Evolutionary conservation across 2,113 vertebrate genomes (phyloP).

Genomic region (Channa argus): DNA sequence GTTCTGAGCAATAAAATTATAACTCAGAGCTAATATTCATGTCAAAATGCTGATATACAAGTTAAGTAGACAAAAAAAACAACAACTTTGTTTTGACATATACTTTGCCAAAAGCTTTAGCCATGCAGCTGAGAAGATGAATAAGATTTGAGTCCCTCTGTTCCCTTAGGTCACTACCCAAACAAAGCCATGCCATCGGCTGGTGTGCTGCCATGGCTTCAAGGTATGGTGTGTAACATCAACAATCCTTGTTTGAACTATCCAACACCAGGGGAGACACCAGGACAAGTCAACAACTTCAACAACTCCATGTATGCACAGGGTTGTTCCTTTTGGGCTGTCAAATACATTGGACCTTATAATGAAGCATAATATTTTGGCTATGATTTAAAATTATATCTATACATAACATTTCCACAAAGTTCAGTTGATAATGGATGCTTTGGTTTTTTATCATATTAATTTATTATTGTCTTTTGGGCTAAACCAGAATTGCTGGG

Average conservation of each 20-base stretch:
- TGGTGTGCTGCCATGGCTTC: conserved; percentile 94
- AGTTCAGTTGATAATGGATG: no score
- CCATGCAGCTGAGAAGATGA: background rate
- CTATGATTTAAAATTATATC: background rate
- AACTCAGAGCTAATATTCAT: no score
- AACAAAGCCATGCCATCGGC: conserved; percentile 99
- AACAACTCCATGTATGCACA: conserved; percentile 91
- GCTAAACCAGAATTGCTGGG: conserved; percentile 69
- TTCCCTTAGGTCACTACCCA: conserved; percentile 91
- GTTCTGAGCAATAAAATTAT: background rate
- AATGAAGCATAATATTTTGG: background rate
- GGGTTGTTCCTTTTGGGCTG: background rate
- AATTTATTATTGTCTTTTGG: conserved; percentile 4
- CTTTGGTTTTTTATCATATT: no score
- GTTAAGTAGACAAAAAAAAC: background rate
- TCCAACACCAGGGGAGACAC: conserved; percentile 94
- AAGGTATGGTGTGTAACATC: conserved; percentile 95
- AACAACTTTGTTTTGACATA: background rate
- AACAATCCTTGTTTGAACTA: conserved; percentile 93
- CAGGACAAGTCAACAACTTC: conserved; percentile 96
- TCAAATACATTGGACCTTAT: background rate
- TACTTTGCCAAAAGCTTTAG: background rate
- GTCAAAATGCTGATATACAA: conserved; percentile 1
- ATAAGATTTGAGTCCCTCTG: background rate
- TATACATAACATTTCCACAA: background rate